phyloP scores from a whole-genome alignment of 1,140 invertebrate genomes.

The Rhyzopertha dominica region DNA sequence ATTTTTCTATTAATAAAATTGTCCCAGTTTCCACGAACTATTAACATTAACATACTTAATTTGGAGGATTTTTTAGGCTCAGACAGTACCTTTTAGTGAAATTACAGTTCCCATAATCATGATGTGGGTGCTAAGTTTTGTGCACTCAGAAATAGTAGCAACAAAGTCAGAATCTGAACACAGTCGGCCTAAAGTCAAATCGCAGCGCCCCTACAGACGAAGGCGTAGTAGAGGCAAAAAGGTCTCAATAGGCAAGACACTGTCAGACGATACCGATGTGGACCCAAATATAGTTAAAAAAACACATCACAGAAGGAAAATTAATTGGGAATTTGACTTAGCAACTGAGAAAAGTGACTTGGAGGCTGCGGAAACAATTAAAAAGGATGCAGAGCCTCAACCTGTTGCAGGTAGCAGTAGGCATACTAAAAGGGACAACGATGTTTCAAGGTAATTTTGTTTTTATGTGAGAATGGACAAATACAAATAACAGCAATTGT shows the following conservation, averaged over 20 bases:
- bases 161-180: constrained; percentile 53
- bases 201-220: constrained; percentile 16
- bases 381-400: too few species aligned
- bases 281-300: neutral
- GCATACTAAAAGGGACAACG: too few species aligned
- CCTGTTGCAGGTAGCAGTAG: too few species aligned
- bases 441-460: too few species aligned
- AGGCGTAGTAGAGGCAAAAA: constrained; percentile 12
- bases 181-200: constrained; percentile 5
- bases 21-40: too few species aligned
- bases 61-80: too few species aligned
- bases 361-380: too few species aligned
- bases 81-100: constrained; percentile 57
- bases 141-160: constrained; percentile 88
- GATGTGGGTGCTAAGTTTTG: constrained; percentile 74
- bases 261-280: constrained; percentile 4
- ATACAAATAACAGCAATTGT: too few species aligned
- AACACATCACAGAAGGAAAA: neutral
- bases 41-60: too few species aligned
- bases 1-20: too few species aligned
- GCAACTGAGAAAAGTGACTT: neutral
- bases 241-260: constrained; percentile 9
- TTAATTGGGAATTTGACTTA: neutral
- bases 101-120: constrained; percentile 73
- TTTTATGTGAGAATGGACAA: too few species aligned